Evolutionary conservation across 2,113 vertebrate genomes (phyloP).

Genomic region (Scolopax mira): DNA sequence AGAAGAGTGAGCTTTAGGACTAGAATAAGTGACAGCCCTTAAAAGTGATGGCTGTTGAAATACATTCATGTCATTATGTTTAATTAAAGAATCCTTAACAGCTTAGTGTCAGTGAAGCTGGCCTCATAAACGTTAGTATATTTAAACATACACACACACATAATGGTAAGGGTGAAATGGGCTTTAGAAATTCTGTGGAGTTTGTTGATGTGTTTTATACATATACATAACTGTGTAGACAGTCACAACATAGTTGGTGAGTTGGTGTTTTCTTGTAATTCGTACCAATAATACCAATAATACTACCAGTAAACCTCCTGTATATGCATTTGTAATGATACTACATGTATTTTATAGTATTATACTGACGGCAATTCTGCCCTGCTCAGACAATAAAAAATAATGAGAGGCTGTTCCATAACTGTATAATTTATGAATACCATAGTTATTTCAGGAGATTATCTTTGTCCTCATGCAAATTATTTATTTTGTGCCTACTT

Average conservation of each 20-base stretch:
- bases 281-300: not conserved
- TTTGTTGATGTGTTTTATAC: not conserved
- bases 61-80: not conserved
- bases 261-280: not conserved
- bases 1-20: not conserved
- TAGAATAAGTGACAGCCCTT: not conserved
- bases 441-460: not conserved
- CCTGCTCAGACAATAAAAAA: not conserved
- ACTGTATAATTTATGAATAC: constrained; percentile 15
- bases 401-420: not conserved
- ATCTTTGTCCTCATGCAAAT: constrained; percentile 47
- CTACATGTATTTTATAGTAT: not conserved
- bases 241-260: not conserved
- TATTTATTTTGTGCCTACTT: constrained; percentile 47
- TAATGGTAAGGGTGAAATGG: not conserved
- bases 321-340: not conserved
- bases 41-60: not conserved
- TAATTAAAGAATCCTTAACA: not conserved
- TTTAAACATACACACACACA: not conserved
- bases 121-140: not conserved
- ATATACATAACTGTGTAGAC: not conserved
- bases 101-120: not conserved
- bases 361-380: not conserved
- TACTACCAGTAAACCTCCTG: not conserved
- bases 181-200: not conserved